Percentiles rank a stretch among this genome's conserved stretches.
These are phyloP conservation scores for Sarcophaga rosellei DNA, from an alignment of 2,888 invertebrate genomes.

Conservation along the genomic window DNA sequence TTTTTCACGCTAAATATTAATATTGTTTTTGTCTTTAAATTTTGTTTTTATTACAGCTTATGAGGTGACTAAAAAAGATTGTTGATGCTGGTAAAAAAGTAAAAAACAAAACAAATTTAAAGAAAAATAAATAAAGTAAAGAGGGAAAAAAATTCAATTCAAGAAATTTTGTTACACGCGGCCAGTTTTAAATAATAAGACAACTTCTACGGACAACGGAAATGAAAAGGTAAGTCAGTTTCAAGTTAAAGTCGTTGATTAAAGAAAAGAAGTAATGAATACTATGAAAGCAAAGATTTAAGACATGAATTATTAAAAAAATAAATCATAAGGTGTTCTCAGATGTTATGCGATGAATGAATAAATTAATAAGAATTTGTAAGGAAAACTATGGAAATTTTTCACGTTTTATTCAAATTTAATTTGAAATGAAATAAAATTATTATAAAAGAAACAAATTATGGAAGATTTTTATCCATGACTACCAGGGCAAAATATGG, in stretches of 20 bases:
- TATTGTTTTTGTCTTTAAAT: conserved; percentile 9
- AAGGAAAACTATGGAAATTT: no score
- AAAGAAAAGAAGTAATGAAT: not conserved
- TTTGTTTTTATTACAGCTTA: not conserved
- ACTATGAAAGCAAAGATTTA: no score
- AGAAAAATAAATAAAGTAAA: not conserved
- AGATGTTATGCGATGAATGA: no score
- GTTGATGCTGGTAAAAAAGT: conserved; percentile 29
- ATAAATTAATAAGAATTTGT: no score
- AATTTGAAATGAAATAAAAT: no score
- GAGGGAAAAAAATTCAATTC: not conserved
- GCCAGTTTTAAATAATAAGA: not conserved
- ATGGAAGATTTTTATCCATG: no score
- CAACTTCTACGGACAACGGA: not conserved
- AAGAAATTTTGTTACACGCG: not conserved
- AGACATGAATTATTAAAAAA: no score
- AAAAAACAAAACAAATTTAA: not conserved
- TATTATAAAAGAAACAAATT: no score
- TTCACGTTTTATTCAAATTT: no score
- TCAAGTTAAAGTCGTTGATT: not conserved
- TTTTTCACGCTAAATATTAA: conserved; percentile 4
- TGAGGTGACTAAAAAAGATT: conserved; percentile 10
- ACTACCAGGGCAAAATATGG: no score
- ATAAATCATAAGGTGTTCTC: no score
- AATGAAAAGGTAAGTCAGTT: not conserved